phyloP scores from a whole-genome alignment of 2,888 invertebrate genomes.

The Mamestra brassicae region DNA sequence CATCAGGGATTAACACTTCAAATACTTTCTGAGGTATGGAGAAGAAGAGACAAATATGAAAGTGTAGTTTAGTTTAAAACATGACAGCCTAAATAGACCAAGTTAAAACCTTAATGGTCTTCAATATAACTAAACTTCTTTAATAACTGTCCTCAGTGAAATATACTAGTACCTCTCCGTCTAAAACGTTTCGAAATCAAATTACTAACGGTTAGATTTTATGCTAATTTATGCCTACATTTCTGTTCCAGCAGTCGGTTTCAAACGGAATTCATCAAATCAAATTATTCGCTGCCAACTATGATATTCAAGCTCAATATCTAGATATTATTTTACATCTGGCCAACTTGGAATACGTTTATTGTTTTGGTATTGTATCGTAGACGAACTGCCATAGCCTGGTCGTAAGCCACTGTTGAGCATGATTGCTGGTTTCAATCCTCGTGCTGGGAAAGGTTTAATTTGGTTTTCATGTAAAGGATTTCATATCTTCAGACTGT shows the following conservation, averaged over 20 bases:
- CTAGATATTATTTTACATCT: constrained; percentile 15
- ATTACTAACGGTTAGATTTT: constrained; percentile 34
- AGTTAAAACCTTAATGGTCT: neutral
- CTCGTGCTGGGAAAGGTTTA: too few relatives aligned
- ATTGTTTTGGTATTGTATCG: neutral
- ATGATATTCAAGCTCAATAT: constrained; percentile 36
- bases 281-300: constrained; percentile 41
- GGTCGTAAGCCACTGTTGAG: too few relatives aligned
- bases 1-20: too few relatives aligned
- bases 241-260: constrained; percentile 34
- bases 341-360: constrained; percentile 5
- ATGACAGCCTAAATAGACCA: neutral
- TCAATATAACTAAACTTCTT: neutral
- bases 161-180: neutral
- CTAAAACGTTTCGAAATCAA: constrained; percentile 36
- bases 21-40: too few relatives aligned
- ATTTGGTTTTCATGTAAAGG: too few relatives aligned
- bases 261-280: constrained; percentile 50
- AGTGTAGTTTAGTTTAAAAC: neutral
- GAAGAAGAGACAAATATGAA: too few relatives aligned
- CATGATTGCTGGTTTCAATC: too few relatives aligned
- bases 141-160: constrained; percentile 10
- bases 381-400: too few relatives aligned
- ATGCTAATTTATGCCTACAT: constrained; percentile 51
- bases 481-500: too few relatives aligned